A percentile compares a stretch with the other conserved stretches of the same genome.
Conservation (phyloP, 2,113 vertebrate genomes). For the Petromus typicus region DNA sequence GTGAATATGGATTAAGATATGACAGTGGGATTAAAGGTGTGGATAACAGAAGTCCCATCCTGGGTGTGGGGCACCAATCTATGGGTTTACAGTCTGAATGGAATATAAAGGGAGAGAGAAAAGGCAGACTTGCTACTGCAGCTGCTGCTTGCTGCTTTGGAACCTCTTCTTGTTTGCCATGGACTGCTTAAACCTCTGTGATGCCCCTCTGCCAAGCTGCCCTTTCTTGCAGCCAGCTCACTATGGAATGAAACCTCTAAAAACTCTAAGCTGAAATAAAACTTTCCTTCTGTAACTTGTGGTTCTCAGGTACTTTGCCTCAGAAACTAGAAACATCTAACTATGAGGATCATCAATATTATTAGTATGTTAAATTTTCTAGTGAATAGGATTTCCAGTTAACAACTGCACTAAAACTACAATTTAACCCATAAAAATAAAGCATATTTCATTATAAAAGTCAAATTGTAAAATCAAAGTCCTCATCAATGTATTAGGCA, state of each 20-base stretch:
- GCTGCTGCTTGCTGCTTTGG: background rate
- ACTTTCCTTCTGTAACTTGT: background rate
- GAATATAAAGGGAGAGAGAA: background rate
- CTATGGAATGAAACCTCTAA: background rate
- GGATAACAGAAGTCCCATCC: background rate
- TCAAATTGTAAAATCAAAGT: background rate
- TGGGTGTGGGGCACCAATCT: background rate
- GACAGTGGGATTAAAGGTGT: background rate
- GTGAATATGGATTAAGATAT: background rate
- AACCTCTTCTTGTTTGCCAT: background rate
- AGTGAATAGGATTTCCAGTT: background rate
- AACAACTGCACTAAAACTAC: background rate
- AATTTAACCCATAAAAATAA: background rate
- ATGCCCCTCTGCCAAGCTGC: background rate
- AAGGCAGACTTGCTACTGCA: background rate
- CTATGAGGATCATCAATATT: background rate
- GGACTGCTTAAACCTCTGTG: background rate
- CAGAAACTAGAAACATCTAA: background rate
- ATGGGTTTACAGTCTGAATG: background rate
- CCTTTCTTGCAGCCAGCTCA: background rate
- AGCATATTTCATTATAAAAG: background rate
- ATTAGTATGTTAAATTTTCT: background rate
- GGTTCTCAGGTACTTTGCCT: background rate
- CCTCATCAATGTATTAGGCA: background rate
- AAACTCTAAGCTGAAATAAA: background rate